A percentile compares a stretch with the other conserved stretches of the same genome.
Conservation (phyloP, 2,797 vertebrate species). For the Poecile montanus region DNA sequence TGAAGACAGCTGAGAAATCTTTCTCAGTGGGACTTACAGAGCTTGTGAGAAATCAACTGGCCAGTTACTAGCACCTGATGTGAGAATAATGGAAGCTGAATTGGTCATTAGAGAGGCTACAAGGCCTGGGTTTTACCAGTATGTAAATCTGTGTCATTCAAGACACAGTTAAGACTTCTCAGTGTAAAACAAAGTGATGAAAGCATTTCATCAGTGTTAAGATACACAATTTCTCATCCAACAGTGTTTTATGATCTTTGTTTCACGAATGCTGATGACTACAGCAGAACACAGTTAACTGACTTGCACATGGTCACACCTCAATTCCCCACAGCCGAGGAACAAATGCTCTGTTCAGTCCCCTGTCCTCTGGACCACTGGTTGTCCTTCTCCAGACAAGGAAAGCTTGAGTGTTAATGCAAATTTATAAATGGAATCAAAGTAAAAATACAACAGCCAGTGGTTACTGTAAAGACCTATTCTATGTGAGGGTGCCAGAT, state of each 20-base stretch:
- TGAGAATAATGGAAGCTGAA: not conserved
- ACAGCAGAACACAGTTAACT: not conserved
- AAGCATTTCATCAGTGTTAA: not conserved
- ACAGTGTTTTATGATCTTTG: not conserved
- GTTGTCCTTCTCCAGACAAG: not conserved
- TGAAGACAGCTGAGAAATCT: not conserved
- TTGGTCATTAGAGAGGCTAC: not conserved
- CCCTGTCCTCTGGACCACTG: not conserved
- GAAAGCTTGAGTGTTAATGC: not conserved
- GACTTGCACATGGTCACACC: not conserved
- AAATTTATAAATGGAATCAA: not conserved
- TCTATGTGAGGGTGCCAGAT: not conserved
- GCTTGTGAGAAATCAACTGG: not conserved
- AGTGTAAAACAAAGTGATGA: not conserved
- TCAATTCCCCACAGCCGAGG: not conserved
- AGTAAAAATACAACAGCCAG: not conserved
- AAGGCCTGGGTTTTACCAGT: not conserved
- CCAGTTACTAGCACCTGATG: not conserved
- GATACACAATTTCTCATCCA: not conserved
- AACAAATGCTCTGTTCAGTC: not conserved
- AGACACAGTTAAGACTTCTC: not conserved
- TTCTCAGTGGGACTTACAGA: not conserved
- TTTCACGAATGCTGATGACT: not conserved
- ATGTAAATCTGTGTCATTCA: not conserved
- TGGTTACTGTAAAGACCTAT: not conserved